Conservation (phyloP, 1,140 invertebrate species). For the Euura saliciscinereae region DNA sequence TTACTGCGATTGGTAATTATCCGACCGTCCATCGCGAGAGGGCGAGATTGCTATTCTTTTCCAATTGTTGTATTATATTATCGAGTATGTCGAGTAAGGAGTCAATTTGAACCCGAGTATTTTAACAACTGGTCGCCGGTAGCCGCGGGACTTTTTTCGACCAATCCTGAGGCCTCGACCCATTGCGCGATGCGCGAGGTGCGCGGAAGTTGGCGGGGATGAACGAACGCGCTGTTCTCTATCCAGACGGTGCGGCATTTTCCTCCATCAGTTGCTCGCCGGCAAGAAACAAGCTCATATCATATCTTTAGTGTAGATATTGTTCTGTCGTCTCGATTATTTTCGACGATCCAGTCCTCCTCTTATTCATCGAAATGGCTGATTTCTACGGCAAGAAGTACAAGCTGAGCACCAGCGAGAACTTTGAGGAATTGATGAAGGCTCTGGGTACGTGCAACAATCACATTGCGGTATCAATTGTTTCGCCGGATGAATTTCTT, state of each 20-base stretch:
- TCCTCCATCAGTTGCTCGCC: not conserved
- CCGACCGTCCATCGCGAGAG: not conserved
- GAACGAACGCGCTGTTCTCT: not conserved
- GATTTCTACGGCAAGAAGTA: constrained; percentile 71
- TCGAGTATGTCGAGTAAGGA: not conserved
- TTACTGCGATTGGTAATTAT: no score
- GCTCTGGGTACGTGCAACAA: constrained; percentile 71
- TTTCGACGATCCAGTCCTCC: not conserved
- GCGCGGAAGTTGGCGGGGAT: constrained; percentile 2
- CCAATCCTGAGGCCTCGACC: not conserved
- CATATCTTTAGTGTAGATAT: no score
- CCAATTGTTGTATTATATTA: not conserved
- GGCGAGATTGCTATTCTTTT: not conserved
- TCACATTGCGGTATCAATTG: no score
- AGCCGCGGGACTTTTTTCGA: not conserved
- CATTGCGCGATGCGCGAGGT: not conserved
- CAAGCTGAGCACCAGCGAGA: constrained; percentile 76
- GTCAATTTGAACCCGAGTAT: not conserved
- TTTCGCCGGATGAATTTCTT: no score
- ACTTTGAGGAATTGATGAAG: constrained; percentile 90
- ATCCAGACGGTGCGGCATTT: not conserved
- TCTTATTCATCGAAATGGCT: constrained; percentile 31
- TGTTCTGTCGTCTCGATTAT: no score
- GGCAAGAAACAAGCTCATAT: not conserved
- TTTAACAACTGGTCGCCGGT: not conserved